Evolutionary conservation across 1,140 invertebrate genomes (phyloP), one percentile per base, ranked within the genome.

Genomic region (Solenopsis invicta): DNA sequence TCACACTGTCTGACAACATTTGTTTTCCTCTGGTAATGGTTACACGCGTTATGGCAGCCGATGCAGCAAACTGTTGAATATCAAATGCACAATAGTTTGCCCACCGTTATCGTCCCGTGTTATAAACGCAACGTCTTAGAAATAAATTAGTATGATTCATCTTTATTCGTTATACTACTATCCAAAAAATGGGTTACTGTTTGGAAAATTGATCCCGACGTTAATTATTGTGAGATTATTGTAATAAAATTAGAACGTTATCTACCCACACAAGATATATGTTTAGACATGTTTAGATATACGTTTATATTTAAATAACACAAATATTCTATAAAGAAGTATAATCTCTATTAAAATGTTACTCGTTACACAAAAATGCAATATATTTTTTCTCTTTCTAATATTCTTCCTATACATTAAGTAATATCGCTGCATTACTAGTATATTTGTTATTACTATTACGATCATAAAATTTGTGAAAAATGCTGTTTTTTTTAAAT

Each of bases 11-110:
- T 92, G 90, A 91, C 91, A 93, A 93, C 91, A 78, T 90, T 71
- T 92, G 90, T 91, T 87, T 92, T 89, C 92, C 89, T 90, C 92
- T 89, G 89, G 92, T 76, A 88, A 89, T 92, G 91, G 87, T 72
- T 90, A 90, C 85, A 91, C 88, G 90, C 86, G 56, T 74, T 74
- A 82, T 82, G 91, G 78, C 91, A 91, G 93, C 92, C 90, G 93
- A 93, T 94, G 93, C 92, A 91, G 92, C 93, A 93, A 94, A 94
- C 94, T 95, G 94, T 95, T 95, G 94, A 92, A 95, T 94, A 94
- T 95, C 91, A 94, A 95, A 95, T 93, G 92, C 93, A 94, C 93
- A 93, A 94, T 93, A 93, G 92, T 93, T 94, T 93, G 90, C 93
- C 91, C 93, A 91, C 90, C 93, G 91, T 91, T 92, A 90, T 88